Evolutionary conservation across 2,888 invertebrate species (phyloP), one percentile per base, ranked within the genome.

Genomic region (Busseola fusca): DNA sequence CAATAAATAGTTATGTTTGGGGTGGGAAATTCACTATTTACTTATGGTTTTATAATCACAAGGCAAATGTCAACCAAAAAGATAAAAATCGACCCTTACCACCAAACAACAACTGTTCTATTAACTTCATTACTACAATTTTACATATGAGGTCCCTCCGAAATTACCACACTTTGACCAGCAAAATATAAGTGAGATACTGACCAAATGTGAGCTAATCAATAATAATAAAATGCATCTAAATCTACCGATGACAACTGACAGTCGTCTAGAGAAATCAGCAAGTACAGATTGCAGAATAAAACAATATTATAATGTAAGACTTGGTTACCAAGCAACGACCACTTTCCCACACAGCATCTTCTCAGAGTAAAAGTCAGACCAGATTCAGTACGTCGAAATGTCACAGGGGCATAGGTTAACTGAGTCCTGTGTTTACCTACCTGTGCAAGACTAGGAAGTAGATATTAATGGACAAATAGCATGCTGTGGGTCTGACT

Each of bases 321-420:
- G 52, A 54, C 59, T 58, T 18, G 25, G 52, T 21, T 64, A 37
- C 54, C 14, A 18, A 60, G 52, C 54, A 63, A 72, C 70, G 72
- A 77, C 59, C 56, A 84, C 83, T 80, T 88, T 89, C 88, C 85
- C 89, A 90, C 87, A 86, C 66, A 77, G 66, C 71, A 66, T 82
- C 80, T 85, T 80, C 84, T 58, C 76, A 69, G 57, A 85, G 84
- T 83, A 81, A 85, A 82, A 83, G 85, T 81, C 81, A 81, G 78
- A 83, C 85, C 84, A 84, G 82, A 87, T 86, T 81, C 80, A 82
- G 78, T 77, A 80, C 74, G 64, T 84, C 79, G 72, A 87, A 91
- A 91, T 91, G 90, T 88, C 91, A 90, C 84, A 84, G 83, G 87
- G 84, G 82, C 87, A 88, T 45, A 88, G 89, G 89, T 90, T 86